Percentiles rank a stretch among this genome's conserved stretches.
Conservation (phyloP, 2,888 invertebrate genomes). For the Zonitis immaculata region DNA sequence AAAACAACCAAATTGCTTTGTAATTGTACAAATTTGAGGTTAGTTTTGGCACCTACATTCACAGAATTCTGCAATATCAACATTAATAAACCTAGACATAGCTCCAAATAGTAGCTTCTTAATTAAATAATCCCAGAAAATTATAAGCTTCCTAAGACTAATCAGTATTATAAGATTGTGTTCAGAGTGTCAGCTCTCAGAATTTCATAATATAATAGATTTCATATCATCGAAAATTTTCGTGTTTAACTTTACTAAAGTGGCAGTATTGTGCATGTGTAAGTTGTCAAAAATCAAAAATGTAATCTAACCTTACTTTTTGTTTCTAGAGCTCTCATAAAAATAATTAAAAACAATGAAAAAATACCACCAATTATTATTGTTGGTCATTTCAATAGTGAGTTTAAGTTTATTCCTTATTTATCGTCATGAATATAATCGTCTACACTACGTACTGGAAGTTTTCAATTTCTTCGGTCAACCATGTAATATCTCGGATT, state of each 20-base stretch:
- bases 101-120: too few relatives aligned
- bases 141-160: too few relatives aligned
- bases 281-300: too few relatives aligned
- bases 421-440: slow-evolving; percentile 82
- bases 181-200: too few relatives aligned
- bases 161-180: too few relatives aligned
- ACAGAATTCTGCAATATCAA: neutral
- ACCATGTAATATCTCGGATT: slow-evolving; percentile 51
- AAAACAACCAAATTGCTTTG: slow-evolving; percentile 30
- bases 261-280: too few relatives aligned
- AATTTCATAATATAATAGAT: too few relatives aligned
- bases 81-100: neutral
- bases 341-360: slow-evolving; percentile 55
- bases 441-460: slow-evolving; percentile 75
- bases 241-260: too few relatives aligned
- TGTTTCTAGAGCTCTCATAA: neutral
- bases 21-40: slow-evolving; percentile 24
- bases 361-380: slow-evolving; percentile 76
- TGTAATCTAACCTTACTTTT: neutral
- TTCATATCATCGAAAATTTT: too few relatives aligned
- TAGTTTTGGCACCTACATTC: slow-evolving; percentile 2
- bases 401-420: slow-evolving; percentile 72
- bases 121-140: too few relatives aligned
- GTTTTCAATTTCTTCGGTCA: slow-evolving; percentile 83
- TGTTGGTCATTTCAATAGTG: slow-evolving; percentile 65